A percentile compares a stretch with the other conserved stretches of the same genome.
These are phyloP conservation scores for Porites australiensis DNA, from an alignment of 64 coral and sea anemone genomes.

Conservation along the genomic window DNA sequence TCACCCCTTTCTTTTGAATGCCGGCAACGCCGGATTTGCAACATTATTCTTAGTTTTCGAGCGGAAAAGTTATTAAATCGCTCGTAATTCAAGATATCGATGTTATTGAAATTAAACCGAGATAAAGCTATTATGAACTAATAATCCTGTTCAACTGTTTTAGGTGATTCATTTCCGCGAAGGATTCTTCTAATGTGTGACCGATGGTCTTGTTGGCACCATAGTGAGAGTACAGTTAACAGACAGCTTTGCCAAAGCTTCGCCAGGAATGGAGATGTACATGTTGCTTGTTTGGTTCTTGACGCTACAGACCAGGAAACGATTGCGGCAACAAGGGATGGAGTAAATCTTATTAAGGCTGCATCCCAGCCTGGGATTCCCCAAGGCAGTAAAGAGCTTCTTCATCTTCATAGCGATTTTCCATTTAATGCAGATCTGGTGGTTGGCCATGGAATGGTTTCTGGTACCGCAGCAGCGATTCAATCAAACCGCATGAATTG, in stretches of 20 bases:
- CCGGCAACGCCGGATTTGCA: too few relatives aligned
- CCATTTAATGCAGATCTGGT: slow-evolving; percentile 68
- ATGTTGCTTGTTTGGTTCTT: slow-evolving; percentile 65
- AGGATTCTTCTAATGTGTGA: slow-evolving; percentile 29
- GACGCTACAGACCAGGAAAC: slow-evolving; percentile 26
- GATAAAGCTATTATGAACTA: too few relatives aligned
- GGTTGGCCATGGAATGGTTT: slow-evolving; percentile 65
- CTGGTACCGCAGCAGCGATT: slow-evolving; percentile 67
- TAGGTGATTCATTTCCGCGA: slow-evolving; percentile 4
- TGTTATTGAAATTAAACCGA: too few relatives aligned
- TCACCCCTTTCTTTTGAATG: too few relatives aligned
- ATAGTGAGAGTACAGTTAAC: slow-evolving; percentile 37
- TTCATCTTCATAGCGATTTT: slow-evolving; percentile 41
- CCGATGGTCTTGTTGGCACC: slow-evolving; percentile 43
- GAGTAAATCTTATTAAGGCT: slow-evolving; percentile 53
- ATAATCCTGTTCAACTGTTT: not conserved
- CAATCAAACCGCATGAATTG: slow-evolving; percentile 41
- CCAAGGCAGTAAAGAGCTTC: slow-evolving; percentile 11
- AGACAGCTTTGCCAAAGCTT: slow-evolving; percentile 45
- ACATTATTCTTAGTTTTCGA: too few relatives aligned
- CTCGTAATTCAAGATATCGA: too few relatives aligned
- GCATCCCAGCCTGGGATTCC: slow-evolving; percentile 24
- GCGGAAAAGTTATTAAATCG: too few relatives aligned
- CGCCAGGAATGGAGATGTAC: slow-evolving; percentile 21
- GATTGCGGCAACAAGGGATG: slow-evolving; percentile 52